These are phyloP conservation scores for Pherbina coryleti DNA, from an alignment of 2,888 invertebrate species.

Conservation along the genomic window DNA sequence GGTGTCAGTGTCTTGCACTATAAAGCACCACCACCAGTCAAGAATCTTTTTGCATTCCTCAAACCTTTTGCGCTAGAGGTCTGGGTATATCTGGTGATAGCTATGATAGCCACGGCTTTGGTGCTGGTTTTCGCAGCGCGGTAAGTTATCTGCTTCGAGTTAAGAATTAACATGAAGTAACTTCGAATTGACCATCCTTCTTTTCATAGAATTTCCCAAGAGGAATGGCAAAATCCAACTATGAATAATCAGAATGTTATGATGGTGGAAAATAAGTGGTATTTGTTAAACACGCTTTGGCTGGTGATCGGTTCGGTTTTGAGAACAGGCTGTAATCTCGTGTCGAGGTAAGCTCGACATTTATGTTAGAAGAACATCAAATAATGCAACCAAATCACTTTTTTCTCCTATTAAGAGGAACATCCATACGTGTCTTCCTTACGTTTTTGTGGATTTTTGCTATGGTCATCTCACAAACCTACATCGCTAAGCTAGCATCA, in stretches of 20 bases:
- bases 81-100: conserved; percentile 90
- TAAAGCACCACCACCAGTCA: conserved; percentile 78
- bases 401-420: conserved; percentile 72
- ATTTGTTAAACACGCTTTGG: conserved; percentile 91
- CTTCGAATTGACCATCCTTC: not conserved
- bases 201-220: conserved; percentile 41
- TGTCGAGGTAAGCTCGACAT: conserved; percentile 77
- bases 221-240: conserved; percentile 93
- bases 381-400: not conserved
- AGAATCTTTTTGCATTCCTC: conserved; percentile 89
- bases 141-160: conserved; percentile 68
- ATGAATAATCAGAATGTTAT: conserved; percentile 82
- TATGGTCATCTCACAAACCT: conserved; percentile 84
- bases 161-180: too few species aligned
- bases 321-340: conserved; percentile 92
- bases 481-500: conserved; percentile 95
- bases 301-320: conserved; percentile 91
- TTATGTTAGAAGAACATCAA: not conserved
- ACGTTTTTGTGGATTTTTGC: conserved; percentile 88
- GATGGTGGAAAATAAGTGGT: conserved; percentile 91
- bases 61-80: conserved; percentile 88
- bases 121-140: conserved; percentile 84
- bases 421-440: conserved; percentile 81
- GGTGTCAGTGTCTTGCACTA: conserved; percentile 91
- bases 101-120: conserved; percentile 84